A percentile compares a stretch with the other conserved stretches of the same genome.
These are phyloP conservation scores for Sakesphorus luctuosus DNA, from an alignment of 2,113 vertebrate species.

Conservation along the genomic window DNA sequence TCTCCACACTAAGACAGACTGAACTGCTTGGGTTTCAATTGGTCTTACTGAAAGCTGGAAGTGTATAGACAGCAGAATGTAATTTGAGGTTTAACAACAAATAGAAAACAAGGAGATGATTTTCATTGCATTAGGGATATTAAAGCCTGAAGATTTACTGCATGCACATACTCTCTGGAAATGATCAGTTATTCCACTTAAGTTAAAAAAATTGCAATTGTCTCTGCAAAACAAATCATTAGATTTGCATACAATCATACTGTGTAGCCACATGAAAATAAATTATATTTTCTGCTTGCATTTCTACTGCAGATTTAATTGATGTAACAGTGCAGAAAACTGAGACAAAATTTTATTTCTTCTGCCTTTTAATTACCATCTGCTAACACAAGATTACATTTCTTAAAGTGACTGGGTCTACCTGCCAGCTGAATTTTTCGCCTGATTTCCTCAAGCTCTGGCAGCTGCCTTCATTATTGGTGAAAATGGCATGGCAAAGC, in stretches of 20 bases:
- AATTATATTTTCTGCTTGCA: constrained; percentile 42
- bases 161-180: not conserved
- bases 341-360: constrained; percentile 72
- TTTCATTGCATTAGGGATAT: constrained; percentile 5
- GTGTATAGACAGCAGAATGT: not conserved
- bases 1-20: not conserved
- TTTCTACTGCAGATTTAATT: constrained; percentile 70
- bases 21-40: not conserved
- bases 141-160: constrained; percentile 36
- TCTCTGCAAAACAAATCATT: constrained; percentile 61
- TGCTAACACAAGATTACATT: constrained; percentile 73
- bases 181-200: constrained; percentile 25
- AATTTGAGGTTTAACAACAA: not conserved
- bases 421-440: constrained; percentile 74
- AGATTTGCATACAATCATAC: constrained; percentile 55
- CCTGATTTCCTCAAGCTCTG: constrained; percentile 68
- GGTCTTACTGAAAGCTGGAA: not conserved
- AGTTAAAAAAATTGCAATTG: constrained; percentile 40
- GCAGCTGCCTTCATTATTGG: constrained; percentile 71
- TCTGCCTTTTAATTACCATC: constrained; percentile 77
- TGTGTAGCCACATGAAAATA: constrained; percentile 49
- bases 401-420: constrained; percentile 69
- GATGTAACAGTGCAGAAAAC: constrained; percentile 72
- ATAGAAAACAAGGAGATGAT: constrained; percentile 11
- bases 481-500: constrained; percentile 67